phyloP scores from a whole-genome alignment of 2,888 invertebrate species.

The Athetis lepigone region DNA sequence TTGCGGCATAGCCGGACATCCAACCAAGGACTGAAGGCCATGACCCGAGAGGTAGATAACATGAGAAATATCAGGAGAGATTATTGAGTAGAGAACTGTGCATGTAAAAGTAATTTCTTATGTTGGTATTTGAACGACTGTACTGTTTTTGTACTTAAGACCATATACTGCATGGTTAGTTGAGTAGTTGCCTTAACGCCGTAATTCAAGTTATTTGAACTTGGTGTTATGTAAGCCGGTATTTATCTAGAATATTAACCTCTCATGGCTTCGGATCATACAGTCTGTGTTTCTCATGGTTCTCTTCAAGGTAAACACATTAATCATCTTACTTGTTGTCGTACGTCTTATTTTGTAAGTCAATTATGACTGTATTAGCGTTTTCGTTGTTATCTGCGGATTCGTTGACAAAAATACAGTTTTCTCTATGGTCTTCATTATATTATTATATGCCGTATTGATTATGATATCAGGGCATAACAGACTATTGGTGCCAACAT shows the following conservation, averaged over 20 bases:
- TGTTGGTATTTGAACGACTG: no score
- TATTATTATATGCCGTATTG: background rate
- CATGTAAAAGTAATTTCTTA: no score
- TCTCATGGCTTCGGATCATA: slow-evolving; percentile 12
- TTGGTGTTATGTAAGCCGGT: slow-evolving; percentile 30
- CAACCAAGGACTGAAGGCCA: no score
- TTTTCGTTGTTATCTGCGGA: background rate
- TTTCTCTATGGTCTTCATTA: background rate
- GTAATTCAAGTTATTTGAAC: slow-evolving; percentile 31
- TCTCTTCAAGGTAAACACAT: slow-evolving; percentile 33
- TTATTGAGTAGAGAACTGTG: no score
- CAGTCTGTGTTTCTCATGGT: slow-evolving; percentile 24
- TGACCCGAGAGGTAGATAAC: no score
- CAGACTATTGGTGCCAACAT: no score
- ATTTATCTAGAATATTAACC: slow-evolving; percentile 33
- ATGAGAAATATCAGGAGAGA: no score
- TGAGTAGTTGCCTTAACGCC: background rate
- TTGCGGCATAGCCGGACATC: no score
- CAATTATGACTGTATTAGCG: background rate
- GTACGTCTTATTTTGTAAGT: background rate
- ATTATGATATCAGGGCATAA: no score
- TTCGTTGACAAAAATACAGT: background rate
- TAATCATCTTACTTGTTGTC: background rate
- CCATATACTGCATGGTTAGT: background rate
- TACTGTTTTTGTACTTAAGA: no score